A percentile compares a stretch with the other conserved stretches of the same genome.
phyloP scores from a whole-genome alignment of 2,888 invertebrate genomes.

The Andrena haemorrhoa region DNA sequence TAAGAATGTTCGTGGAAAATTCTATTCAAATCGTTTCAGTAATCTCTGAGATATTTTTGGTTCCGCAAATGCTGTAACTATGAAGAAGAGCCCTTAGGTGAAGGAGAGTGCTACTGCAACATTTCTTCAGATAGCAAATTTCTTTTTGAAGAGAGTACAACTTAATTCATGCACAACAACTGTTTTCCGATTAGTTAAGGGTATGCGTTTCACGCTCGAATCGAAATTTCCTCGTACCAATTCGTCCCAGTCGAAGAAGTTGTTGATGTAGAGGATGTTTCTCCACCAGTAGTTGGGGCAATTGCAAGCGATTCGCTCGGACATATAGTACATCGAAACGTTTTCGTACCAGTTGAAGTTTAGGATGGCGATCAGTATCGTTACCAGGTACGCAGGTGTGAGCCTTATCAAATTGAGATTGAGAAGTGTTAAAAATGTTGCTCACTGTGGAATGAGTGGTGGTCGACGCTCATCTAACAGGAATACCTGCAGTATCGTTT shows the following conservation, averaged over 20 bases:
- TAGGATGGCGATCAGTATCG: constrained; percentile 83
- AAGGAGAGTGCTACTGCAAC: too few species aligned
- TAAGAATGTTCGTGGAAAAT: too few species aligned
- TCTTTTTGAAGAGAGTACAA: too few species aligned
- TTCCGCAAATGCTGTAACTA: too few species aligned
- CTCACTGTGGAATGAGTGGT: background rate
- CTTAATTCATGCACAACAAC: too few species aligned
- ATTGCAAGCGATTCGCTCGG: constrained; percentile 82
- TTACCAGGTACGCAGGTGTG: constrained; percentile 85
- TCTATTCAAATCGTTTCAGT: too few species aligned
- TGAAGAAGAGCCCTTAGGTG: too few species aligned
- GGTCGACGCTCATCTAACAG: background rate
- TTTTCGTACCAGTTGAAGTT: constrained; percentile 82
- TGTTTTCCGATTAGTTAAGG: too few species aligned
- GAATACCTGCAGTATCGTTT: constrained; percentile 77
- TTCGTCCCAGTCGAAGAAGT: constrained; percentile 83
- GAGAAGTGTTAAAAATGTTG: background rate
- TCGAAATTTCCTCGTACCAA: constrained; percentile 76
- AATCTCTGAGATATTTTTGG: too few species aligned
- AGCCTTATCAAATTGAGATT: constrained; percentile 63
- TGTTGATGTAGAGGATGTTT: constrained; percentile 86
- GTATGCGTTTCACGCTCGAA: background rate
- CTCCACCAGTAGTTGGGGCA: constrained; percentile 86
- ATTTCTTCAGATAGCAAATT: too few species aligned
- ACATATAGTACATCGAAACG: constrained; percentile 82